Conservation (phyloP, 2,113 vertebrate species). For the Sarotherodon lohbergeri region DNA sequence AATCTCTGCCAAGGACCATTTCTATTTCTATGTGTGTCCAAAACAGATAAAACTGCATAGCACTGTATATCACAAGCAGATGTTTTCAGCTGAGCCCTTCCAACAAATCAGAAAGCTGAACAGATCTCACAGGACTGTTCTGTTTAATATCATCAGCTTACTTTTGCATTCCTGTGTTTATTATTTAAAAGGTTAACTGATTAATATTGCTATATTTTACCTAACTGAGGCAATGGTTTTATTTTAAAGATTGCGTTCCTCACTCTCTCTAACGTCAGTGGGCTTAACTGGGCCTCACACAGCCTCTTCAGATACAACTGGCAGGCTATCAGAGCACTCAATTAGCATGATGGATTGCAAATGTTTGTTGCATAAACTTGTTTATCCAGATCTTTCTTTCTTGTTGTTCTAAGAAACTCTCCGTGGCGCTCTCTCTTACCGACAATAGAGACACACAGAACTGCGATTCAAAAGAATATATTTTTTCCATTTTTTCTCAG, state of each 20-base stretch:
- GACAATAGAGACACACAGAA: not conserved
- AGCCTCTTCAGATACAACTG: conserved; percentile 13
- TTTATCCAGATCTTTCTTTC: not conserved
- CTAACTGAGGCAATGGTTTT: not conserved
- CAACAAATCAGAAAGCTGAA: conserved; percentile 8
- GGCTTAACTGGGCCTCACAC: not conserved
- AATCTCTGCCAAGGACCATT: not conserved
- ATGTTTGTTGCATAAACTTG: conserved; percentile 38
- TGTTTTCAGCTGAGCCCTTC: conserved; percentile 22
- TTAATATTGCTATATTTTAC: not conserved
- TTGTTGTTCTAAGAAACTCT: not conserved
- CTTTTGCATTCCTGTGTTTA: not conserved
- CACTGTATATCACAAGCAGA: conserved; percentile 56
- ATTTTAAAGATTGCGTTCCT: not conserved
- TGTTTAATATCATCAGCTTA: not conserved
- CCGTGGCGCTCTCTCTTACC: not conserved
- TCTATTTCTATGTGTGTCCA: conserved; percentile 25
- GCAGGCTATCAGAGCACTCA: conserved; percentile 26
- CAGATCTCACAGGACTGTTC: not conserved
- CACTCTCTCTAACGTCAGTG: not conserved
- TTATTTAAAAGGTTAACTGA: not conserved
- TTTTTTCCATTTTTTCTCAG: not conserved
- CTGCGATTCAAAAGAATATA: not conserved
- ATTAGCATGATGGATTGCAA: conserved; percentile 20
- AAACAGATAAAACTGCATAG: conserved; percentile 44